These are phyloP conservation scores for Microctonus aethiopoides DNA, from an alignment of 2,888 invertebrate species.

Conservation along the genomic window DNA sequence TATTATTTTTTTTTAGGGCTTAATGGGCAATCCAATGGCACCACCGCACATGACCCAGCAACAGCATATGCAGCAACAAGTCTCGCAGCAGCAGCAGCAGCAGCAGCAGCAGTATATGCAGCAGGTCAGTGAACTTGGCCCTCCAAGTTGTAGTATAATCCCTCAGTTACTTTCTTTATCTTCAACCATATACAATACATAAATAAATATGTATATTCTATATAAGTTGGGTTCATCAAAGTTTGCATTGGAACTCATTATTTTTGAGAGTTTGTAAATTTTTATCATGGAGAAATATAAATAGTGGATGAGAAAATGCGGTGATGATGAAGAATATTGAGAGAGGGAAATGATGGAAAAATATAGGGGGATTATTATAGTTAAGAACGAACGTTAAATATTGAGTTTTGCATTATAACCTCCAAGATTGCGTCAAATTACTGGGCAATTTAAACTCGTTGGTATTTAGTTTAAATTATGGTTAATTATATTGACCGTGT, in stretches of 20 bases:
- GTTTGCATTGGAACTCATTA: neutral
- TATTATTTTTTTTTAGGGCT: conserved; percentile 47
- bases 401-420: conserved; percentile 41
- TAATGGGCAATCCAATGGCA: conserved; percentile 63
- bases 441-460: conserved; percentile 43
- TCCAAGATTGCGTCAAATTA: conserved; percentile 47
- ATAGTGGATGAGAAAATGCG: neutral
- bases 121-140: conserved; percentile 59
- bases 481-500: conserved; percentile 39
- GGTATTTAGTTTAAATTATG: conserved; percentile 43
- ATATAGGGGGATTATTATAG: neutral
- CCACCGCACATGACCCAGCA: conserved; percentile 62
- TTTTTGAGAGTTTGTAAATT: neutral
- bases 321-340: neutral
- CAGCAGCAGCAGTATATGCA: conserved; percentile 68
- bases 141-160: conserved; percentile 18
- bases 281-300: conserved; percentile 1
- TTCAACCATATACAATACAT: neutral
- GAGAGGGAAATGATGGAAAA: neutral
- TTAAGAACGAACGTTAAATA: conserved; percentile 37
- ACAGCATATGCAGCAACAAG: conserved; percentile 63
- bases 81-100: conserved; percentile 65
- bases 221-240: neutral
- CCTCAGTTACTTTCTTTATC: neutral
- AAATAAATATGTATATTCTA: neutral